Conservation (phyloP, 2,113 vertebrate genomes). For the Pica pica region DNA sequence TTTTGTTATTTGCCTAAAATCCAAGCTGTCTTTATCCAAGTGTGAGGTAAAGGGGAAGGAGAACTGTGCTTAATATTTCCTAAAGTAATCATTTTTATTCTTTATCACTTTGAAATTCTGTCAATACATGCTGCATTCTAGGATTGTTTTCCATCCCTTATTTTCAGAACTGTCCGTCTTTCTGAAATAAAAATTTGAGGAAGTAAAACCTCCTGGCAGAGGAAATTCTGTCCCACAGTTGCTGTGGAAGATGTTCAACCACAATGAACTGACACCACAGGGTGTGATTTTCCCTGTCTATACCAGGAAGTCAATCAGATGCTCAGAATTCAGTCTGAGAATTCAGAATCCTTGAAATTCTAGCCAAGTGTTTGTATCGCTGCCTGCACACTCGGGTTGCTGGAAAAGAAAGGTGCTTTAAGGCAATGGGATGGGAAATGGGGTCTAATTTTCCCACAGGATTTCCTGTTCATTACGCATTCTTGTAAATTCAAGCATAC, state of each 20-base stretch:
- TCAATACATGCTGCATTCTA: rapidly evolving
- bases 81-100: not conserved
- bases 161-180: not conserved
- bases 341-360: not conserved
- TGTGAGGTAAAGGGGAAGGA: not conserved
- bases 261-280: not conserved
- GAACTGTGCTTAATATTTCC: not conserved
- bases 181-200: not conserved
- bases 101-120: not conserved
- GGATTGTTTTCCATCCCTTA: not conserved
- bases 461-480: not conserved
- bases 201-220: not conserved
- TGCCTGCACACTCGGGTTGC: not conserved
- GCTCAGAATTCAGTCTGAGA: not conserved
- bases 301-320: not conserved
- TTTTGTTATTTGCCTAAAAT: not conserved
- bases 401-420: not conserved
- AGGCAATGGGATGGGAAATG: not conserved
- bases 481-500: not conserved
- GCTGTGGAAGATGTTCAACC: not conserved
- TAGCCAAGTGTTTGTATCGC: not conserved
- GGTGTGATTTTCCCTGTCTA: not conserved
- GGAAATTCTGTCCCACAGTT: not conserved
- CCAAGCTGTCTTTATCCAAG: not conserved
- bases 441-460: not conserved